Percentiles rank a stretch among this genome's conserved stretches.
phyloP scores from a whole-genome alignment of 1,140 invertebrate genomes.

The Hyles euphorbiae region DNA sequence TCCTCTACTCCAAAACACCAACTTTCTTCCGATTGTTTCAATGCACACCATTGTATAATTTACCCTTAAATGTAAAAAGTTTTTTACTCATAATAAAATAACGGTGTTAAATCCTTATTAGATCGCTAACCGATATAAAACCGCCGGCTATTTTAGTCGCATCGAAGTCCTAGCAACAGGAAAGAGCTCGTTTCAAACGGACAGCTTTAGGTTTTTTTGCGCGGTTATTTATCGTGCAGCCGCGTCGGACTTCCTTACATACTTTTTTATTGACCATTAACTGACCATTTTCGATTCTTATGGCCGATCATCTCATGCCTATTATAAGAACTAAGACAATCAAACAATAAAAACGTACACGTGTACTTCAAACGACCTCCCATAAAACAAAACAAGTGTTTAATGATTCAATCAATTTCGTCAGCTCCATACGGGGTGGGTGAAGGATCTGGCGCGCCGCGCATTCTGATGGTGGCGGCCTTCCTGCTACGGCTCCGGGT shows the following conservation, averaged over 20 bases:
- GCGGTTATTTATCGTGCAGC: slow-evolving; percentile 1
- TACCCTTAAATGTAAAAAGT: too few relatives aligned
- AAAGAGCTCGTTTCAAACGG: background rate
- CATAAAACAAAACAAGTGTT: slow-evolving; percentile 47
- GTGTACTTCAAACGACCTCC: slow-evolving; percentile 46
- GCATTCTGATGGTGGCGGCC: slow-evolving; percentile 42
- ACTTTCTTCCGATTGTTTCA: slow-evolving; percentile 25
- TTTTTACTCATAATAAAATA: too few relatives aligned
- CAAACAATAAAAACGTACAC: slow-evolving; percentile 54
- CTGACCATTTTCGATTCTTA: slow-evolving; percentile 8
- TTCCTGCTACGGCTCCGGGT: slow-evolving; percentile 42
- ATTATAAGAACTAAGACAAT: slow-evolving; percentile 52
- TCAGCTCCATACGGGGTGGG: slow-evolving; percentile 40
- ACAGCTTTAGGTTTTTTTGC: slow-evolving; percentile 6
- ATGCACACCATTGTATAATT: background rate
- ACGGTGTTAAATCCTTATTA: too few relatives aligned
- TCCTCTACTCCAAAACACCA: slow-evolving; percentile 23
- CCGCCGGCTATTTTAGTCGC: too few relatives aligned
- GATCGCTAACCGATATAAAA: too few relatives aligned
- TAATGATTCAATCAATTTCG: slow-evolving; percentile 46
- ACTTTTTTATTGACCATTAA: slow-evolving; percentile 9
- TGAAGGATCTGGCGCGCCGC: slow-evolving; percentile 46
- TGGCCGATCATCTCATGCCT: slow-evolving; percentile 16
- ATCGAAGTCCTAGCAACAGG: background rate
- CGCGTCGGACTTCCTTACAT: slow-evolving; percentile 11